These are phyloP conservation scores for Lycophotia porphyrea DNA, from an alignment of 2,888 invertebrate genomes.

Conservation along the genomic window DNA sequence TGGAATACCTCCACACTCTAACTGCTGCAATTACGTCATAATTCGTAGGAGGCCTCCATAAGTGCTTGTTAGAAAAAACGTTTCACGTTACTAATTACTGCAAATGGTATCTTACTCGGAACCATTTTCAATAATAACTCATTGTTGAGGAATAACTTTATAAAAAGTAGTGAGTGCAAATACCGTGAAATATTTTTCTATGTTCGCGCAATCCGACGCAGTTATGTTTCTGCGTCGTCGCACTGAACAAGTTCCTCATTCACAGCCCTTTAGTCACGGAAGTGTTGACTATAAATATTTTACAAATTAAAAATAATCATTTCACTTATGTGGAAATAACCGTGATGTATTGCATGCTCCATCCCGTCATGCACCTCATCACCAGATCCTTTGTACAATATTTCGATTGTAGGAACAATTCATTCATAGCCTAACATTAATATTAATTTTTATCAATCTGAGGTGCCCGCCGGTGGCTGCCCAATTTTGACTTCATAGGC, in stretches of 20 bases:
- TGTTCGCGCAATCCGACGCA: constrained; percentile 23
- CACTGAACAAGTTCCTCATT: constrained; percentile 1
- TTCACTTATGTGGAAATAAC: constrained; percentile 70
- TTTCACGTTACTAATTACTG: constrained; percentile 47
- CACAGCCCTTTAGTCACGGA: constrained; percentile 31
- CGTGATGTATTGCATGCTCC: constrained; percentile 66
- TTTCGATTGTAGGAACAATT: constrained; percentile 75
- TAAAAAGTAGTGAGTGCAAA: constrained; percentile 41
- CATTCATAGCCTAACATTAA: constrained; percentile 66
- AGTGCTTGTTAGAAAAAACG: constrained; percentile 44
- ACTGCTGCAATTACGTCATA: constrained; percentile 51
- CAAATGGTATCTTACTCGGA: constrained; percentile 27
- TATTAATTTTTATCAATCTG: constrained; percentile 68
- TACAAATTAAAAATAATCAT: constrained; percentile 61
- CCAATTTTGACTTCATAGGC: constrained; percentile 78
- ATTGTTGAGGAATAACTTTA: constrained; percentile 31
- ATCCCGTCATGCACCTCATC: constrained; percentile 60
- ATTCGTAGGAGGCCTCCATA: constrained; percentile 29
- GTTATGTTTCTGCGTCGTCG: constrained; percentile 18
- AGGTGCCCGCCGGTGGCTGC: constrained; percentile 55
- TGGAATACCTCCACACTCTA: constrained; percentile 23
- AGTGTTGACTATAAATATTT: constrained; percentile 52
- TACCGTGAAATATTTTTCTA: constrained; percentile 44
- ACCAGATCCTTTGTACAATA: constrained; percentile 73
- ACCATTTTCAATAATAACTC: constrained; percentile 39